These are phyloP conservation scores for Escarpia spicata DNA, from an alignment of 2,888 invertebrate species.

Conservation along the genomic window DNA sequence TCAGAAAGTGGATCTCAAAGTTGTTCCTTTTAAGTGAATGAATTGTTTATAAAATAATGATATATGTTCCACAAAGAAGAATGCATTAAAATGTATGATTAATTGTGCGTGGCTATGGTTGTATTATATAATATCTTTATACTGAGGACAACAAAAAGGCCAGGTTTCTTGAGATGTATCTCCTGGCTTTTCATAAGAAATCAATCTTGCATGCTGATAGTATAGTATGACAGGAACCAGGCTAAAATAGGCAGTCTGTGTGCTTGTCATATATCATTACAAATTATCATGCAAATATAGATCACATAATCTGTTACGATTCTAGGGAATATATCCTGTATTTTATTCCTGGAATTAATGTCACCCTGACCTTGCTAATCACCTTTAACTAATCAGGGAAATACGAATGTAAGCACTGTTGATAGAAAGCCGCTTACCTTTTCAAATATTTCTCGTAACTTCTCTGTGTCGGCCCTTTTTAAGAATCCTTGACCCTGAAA, in stretches of 20 bases:
- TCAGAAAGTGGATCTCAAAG: too few relatives aligned
- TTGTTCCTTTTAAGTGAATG: too few relatives aligned
- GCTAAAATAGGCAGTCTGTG: background rate
- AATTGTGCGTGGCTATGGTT: too few relatives aligned
- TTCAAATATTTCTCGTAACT: conserved; percentile 86
- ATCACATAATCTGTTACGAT: background rate
- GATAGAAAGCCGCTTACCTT: conserved; percentile 69
- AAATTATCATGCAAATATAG: background rate
- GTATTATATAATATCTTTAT: too few relatives aligned
- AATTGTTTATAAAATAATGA: too few relatives aligned
- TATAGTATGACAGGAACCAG: background rate
- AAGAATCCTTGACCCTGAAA: conserved; percentile 63
- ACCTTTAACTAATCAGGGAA: background rate
- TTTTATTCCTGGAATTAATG: conserved; percentile 8
- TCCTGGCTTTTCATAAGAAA: too few relatives aligned
- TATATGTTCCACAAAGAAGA: too few relatives aligned
- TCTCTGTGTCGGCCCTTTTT: conserved; percentile 87
- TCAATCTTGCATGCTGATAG: too few relatives aligned
- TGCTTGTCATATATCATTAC: conserved; percentile 5
- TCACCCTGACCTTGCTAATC: conserved; percentile 12
- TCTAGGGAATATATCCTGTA: background rate
- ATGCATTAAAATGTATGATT: too few relatives aligned
- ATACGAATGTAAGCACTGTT: background rate
- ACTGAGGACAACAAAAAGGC: too few relatives aligned
- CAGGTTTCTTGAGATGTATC: too few relatives aligned